phyloP scores from a whole-genome alignment of 2,113 vertebrate species.

The Callipepla californica region DNA sequence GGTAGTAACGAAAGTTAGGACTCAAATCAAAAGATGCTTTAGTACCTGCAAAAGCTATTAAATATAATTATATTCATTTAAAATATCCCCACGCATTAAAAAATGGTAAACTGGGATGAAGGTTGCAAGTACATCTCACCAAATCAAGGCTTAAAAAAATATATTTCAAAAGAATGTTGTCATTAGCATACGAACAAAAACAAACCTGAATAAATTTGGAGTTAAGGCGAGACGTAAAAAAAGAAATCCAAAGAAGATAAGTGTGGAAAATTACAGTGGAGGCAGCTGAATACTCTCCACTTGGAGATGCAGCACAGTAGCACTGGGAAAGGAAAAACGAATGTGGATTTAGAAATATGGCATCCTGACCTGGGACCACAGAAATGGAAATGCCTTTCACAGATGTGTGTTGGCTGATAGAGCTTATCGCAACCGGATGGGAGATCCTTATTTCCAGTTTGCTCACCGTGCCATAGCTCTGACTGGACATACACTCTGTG shows the following conservation, averaged over 20 bases:
- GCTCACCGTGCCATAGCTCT: background rate
- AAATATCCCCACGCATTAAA: slow-evolving; percentile 52
- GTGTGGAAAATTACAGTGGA: slow-evolving; percentile 46
- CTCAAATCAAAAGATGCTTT: slow-evolving; percentile 68
- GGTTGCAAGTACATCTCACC: slow-evolving; percentile 38
- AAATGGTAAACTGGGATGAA: slow-evolving; percentile 52
- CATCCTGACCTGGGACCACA: background rate
- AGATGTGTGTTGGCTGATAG: background rate
- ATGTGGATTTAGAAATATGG: slow-evolving; percentile 19
- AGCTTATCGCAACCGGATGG: background rate
- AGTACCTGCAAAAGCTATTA: slow-evolving; percentile 64
- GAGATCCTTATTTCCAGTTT: background rate
- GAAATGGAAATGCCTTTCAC: slow-evolving; percentile 48
- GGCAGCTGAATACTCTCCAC: slow-evolving; percentile 3
- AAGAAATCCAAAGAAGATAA: slow-evolving; percentile 21
- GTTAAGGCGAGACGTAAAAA: slow-evolving; percentile 50
- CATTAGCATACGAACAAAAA: slow-evolving; percentile 36
- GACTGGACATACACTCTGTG: accelerated
- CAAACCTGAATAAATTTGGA: slow-evolving; percentile 43
- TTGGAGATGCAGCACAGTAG: background rate
- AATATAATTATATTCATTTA: slow-evolving; percentile 72
- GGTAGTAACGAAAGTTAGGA: slow-evolving; percentile 55
- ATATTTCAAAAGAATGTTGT: slow-evolving; percentile 44
- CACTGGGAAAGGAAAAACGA: background rate
- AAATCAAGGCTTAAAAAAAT: slow-evolving; percentile 42